Conservation (phyloP, 2,797 vertebrate genomes). For the Crenichthys baileyi region DNA sequence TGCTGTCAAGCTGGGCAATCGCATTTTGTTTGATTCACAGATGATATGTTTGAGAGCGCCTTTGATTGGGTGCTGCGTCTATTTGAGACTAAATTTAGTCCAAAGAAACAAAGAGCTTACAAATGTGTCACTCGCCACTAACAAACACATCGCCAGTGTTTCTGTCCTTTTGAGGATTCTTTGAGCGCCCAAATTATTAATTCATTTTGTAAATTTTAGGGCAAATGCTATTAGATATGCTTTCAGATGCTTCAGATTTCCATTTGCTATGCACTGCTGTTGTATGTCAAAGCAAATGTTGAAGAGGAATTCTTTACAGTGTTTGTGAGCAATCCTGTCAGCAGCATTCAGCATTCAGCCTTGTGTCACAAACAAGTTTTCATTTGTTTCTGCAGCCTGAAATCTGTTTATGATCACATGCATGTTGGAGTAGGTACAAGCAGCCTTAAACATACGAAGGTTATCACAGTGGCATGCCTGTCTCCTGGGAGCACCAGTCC, state of each 20-base stretch:
- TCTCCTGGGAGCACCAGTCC: slow-evolving; percentile 68
- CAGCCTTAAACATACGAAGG: slow-evolving; percentile 43
- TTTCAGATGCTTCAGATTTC: slow-evolving; percentile 70
- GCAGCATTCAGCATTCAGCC: slow-evolving; percentile 39
- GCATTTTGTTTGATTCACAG: slow-evolving; percentile 76
- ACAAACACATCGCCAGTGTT: slow-evolving; percentile 73
- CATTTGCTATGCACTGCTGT: slow-evolving; percentile 57
- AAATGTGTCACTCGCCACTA: slow-evolving; percentile 76
- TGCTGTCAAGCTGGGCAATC: slow-evolving; percentile 72
- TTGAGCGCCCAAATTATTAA: slow-evolving; percentile 70
- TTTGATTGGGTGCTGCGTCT: slow-evolving; percentile 76
- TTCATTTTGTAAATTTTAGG: slow-evolving; percentile 75
- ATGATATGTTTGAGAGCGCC: slow-evolving; percentile 76
- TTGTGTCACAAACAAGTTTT: slow-evolving; percentile 53
- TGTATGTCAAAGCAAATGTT: slow-evolving; percentile 72
- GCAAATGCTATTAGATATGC: slow-evolving; percentile 73
- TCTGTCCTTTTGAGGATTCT: slow-evolving; percentile 75
- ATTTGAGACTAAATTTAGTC: slow-evolving; percentile 74
- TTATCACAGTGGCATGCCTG: slow-evolving; percentile 78
- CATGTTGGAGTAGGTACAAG: slow-evolving; percentile 54
- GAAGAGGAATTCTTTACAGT: slow-evolving; percentile 44
- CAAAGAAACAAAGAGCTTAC: slow-evolving; percentile 75
- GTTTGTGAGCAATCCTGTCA: slow-evolving; percentile 47
- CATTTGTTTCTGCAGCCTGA: slow-evolving; percentile 35
- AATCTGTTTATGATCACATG: slow-evolving; percentile 51